Percentiles rank a stretch among this genome's conserved stretches.
phyloP scores from a whole-genome alignment of 2,113 vertebrate genomes.

The Semicossyphus pulcher region DNA sequence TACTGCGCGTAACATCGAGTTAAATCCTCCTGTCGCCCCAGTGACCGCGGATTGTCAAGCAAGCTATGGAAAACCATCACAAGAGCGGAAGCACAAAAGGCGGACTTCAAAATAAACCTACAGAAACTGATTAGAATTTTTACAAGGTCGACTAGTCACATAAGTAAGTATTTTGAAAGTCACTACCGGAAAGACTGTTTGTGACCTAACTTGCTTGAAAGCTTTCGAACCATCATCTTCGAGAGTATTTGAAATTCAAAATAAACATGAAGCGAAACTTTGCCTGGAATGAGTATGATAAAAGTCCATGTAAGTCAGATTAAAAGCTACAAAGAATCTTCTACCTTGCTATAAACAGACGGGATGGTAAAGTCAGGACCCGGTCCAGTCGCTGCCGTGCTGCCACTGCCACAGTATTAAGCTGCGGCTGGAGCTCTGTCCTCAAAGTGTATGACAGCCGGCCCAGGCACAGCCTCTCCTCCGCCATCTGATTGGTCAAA shows the following conservation, averaged over 20 bases:
- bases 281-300: background rate
- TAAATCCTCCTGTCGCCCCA: constrained; percentile 47
- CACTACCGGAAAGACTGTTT: background rate
- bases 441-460: constrained; percentile 47
- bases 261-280: constrained; percentile 33
- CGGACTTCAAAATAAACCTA: constrained; percentile 44
- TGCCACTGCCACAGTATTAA: constrained; percentile 46
- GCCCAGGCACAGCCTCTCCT: constrained; percentile 65
- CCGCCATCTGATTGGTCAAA: constrained; percentile 73
- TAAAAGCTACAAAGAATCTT: background rate
- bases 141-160: accelerated
- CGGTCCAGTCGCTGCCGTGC: constrained; percentile 31
- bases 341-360: constrained; percentile 58
- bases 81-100: background rate
- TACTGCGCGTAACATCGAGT: constrained; percentile 17
- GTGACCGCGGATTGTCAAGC: constrained; percentile 1
- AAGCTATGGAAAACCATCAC: accelerated
- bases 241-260: background rate
- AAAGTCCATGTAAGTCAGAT: background rate
- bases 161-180: constrained; percentile 36
- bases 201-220: background rate
- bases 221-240: constrained; percentile 9
- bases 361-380: constrained; percentile 17
- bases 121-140: accelerated
- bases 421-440: constrained; percentile 44